Evolutionary conservation across 2,888 invertebrate species (phyloP), one percentile per base, ranked within the genome.

Genomic region (Eupithecia subfuscata): DNA sequence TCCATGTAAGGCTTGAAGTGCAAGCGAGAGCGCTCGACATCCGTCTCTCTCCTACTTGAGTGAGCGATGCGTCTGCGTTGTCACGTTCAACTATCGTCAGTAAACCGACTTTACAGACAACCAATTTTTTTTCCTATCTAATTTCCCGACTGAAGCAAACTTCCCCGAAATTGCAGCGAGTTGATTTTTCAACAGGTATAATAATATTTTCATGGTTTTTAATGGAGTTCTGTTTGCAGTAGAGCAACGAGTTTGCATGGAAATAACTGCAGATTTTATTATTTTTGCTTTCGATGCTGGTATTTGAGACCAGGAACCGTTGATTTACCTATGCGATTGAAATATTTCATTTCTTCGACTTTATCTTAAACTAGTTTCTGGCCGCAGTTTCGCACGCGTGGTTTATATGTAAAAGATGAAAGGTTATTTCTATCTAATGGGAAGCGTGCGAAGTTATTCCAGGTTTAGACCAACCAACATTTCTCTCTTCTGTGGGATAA

Each of bases 121-220:
- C n/a, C n/a, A n/a, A n/a, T n/a, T n/a, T 78, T 78, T 79, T 79
- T 77, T 75, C 16, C 30, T 5, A 37, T 71, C 69, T 73, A 74
- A 78, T 79, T 80, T 82, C 56, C 52, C 68, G 65, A 68, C 60
- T 67, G 70, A 75, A 79, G 70, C 74, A 75, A 64, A 18, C 25
- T 56, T 71, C 9, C 40, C n/a, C 67, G 73, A 70, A 68, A 75
- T 75, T 76, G 75, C 75, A 73, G 70, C 65, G 72, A 73, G 56
- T 71, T 65, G 68, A 69, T 71, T 73, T 81, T 79, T 79, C 72
- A 79, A 81, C 78, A 75, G 74, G 74, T 75, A 69, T 45, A 69
- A 70, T 73, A 75, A 74, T 74, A 77, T 74, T 74, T 56, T 75
- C 67, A 40, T 69, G 71, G 68, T 37, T 72, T 56, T 70, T 70